These are phyloP conservation scores for Drosophila arizonae DNA, from an alignment of 1,140 invertebrate species.

Conservation along the genomic window DNA sequence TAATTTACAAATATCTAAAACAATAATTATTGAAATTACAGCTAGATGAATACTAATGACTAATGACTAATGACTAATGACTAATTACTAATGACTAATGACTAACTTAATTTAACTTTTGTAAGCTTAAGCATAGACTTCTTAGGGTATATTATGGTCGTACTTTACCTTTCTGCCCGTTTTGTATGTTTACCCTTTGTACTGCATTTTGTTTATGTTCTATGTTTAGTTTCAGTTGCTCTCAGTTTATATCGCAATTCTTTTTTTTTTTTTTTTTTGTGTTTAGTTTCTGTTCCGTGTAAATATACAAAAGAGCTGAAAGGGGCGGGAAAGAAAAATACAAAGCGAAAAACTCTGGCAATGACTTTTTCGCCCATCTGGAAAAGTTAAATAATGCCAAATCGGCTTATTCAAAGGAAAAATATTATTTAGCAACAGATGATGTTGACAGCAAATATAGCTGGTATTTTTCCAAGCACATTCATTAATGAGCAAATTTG, in stretches of 20 bases:
- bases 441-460: not conserved
- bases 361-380: conserved; percentile 36
- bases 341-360: conserved; percentile 24
- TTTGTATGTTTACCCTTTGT: conserved; percentile 20
- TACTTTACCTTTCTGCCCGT: not conserved
- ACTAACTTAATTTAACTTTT: too few species aligned
- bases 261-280: conserved; percentile 24
- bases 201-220: conserved; percentile 68
- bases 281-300: conserved; percentile 66
- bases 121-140: not conserved
- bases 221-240: conserved; percentile 46
- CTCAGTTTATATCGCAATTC: conserved; percentile 22
- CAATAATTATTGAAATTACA: too few species aligned
- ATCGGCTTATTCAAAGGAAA: conserved; percentile 2
- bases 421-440: not conserved
- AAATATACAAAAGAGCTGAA: conserved; percentile 63
- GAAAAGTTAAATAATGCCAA: conserved; percentile 18
- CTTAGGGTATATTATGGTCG: conserved; percentile 19
- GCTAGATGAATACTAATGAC: too few species aligned
- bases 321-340: conserved; percentile 13
- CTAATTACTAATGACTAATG: too few species aligned
- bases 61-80: too few species aligned
- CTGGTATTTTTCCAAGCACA: not conserved
- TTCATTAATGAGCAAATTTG: not conserved
- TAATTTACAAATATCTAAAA: too few species aligned